Base-by-base conservation (phyloP, 2,888 invertebrate genomes). In the Lucinisca nassula region DNA sequence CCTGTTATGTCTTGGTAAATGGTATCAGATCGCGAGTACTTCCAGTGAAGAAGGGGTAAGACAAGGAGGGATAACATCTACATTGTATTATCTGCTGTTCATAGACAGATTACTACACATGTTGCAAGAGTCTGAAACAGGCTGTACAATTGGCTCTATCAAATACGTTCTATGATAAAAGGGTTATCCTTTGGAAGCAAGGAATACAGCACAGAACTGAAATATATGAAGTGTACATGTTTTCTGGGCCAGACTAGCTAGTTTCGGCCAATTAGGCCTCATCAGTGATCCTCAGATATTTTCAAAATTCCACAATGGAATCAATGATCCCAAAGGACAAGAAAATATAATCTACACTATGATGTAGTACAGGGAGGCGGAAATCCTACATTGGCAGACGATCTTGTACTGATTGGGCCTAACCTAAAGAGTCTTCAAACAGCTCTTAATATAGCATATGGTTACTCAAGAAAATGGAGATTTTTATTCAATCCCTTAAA, bases 321-420 rank as follows among this genome's bases (percentile, higher is more conserved):
- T n/a, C n/a, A n/a, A n/a, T n/a, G n/a, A n/a, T n/a, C n/a, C n/a
- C n/a, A n/a, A n/a, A n/a, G n/a, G n/a, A n/a, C n/a, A n/a, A n/a
- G n/a, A n/a, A n/a, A n/a, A n/a, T n/a, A n/a, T n/a, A n/a, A n/a
- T n/a, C n/a, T n/a, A n/a, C n/a, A n/a, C n/a, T n/a, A n/a, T n/a
- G n/a, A n/a, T n/a, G n/a, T n/a, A n/a, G n/a, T n/a, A n/a, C n/a
- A n/a, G n/a, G n/a, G n/a, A n/a, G 6, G 17, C 27, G 81, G 81
- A 0, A 75, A 81, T 40, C 81, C 81, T 21, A 81, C 81, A 8
- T 74, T 58, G 10, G 81, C 81, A n/a, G 75, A 75, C 45, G 81
- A 81, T 30, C 72, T 75, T 8, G 51, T 61, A 17, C 35, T 79
- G 24, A 14, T 79, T 21, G 27, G 40, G 17, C 70, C 45, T 30